A percentile compares a stretch with the other conserved stretches of the same genome.
Evolutionary conservation across 2,888 invertebrate species (phyloP).

Genomic region (Thelaira solivaga): DNA sequence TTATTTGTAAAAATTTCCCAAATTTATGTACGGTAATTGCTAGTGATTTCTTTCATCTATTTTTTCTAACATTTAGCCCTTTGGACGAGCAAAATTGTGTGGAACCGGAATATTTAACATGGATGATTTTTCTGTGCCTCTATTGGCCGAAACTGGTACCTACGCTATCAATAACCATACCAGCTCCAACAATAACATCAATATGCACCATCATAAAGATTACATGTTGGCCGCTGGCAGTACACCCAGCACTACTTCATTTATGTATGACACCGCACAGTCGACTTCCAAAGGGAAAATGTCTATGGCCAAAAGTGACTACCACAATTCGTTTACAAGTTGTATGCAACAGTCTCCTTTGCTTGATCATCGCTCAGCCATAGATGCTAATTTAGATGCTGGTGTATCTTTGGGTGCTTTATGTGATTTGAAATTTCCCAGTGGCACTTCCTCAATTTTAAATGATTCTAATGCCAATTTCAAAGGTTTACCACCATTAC

Average conservation of each 20-base stretch:
- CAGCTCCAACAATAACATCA: constrained; percentile 50
- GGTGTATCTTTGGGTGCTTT: constrained; percentile 61
- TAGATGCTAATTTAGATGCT: constrained; percentile 63
- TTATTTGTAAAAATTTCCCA: no score
- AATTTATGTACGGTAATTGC: no score
- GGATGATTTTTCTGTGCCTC: constrained; percentile 70
- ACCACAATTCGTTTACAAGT: constrained; percentile 59
- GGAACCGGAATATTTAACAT: constrained; percentile 59
- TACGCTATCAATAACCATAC: constrained; percentile 39
- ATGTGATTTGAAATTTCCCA: constrained; percentile 63
- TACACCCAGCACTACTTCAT: constrained; percentile 66
- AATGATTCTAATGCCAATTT: constrained; percentile 50
- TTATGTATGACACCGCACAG: constrained; percentile 47
- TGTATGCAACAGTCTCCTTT: constrained; percentile 66
- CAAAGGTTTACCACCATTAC: constrained; percentile 57
- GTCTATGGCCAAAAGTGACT: constrained; percentile 62
- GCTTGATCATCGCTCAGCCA: constrained; percentile 63
- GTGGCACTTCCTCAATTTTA: not conserved
- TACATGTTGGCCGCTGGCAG: constrained; percentile 72
- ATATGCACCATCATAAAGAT: constrained; percentile 71
- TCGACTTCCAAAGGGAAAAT: constrained; percentile 51
- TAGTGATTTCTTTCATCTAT: no score
- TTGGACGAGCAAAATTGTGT: not conserved
- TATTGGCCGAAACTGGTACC: constrained; percentile 66
- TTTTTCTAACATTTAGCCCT: not conserved